phyloP scores from a whole-genome alignment of 1,140 invertebrate genomes.

The Pseudomyrmex concolor region DNA sequence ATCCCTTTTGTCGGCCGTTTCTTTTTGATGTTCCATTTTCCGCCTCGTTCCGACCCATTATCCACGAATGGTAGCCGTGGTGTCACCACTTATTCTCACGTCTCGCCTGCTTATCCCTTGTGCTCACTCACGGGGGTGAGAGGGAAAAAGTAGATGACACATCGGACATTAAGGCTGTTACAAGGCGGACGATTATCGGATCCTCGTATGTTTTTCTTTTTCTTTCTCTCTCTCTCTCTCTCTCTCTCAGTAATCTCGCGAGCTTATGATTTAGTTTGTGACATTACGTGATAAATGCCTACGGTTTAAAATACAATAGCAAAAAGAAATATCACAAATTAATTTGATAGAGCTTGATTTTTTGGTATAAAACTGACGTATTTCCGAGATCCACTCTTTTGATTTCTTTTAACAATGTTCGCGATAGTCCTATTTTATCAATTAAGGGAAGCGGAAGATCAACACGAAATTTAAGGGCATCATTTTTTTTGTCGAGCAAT shows the following conservation, averaged over 20 bases:
- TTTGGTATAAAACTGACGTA: too few relatives aligned
- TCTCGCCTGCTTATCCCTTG: background rate
- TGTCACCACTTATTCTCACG: conserved; percentile 54
- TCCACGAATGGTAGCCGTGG: conserved; percentile 58
- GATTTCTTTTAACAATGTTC: background rate
- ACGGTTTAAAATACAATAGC: too few relatives aligned
- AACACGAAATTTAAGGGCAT: conserved; percentile 17
- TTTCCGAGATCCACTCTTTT: background rate
- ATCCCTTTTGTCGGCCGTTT: conserved; percentile 67
- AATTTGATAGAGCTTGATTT: too few relatives aligned
- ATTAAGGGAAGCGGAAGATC: conserved; percentile 68
- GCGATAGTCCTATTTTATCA: conserved; percentile 67
- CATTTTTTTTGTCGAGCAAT: conserved; percentile 42
- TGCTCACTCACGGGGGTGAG: conserved; percentile 9
- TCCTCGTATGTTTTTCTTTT: background rate
- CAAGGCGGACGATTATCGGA: conserved; percentile 47
- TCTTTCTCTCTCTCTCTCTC: background rate
- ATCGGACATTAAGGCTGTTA: conserved; percentile 45
- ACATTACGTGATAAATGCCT: too few relatives aligned
- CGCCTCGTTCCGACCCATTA: conserved; percentile 70
- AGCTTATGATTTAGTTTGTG: too few relatives aligned
- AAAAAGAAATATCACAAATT: too few relatives aligned
- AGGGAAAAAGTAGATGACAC: background rate
- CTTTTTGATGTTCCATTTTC: conserved; percentile 73
- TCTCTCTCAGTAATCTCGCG: background rate